A percentile compares a stretch with the other conserved stretches of the same genome.
Conservation (phyloP, 2,113 vertebrate species). For the Peromyscus leucopus region DNA sequence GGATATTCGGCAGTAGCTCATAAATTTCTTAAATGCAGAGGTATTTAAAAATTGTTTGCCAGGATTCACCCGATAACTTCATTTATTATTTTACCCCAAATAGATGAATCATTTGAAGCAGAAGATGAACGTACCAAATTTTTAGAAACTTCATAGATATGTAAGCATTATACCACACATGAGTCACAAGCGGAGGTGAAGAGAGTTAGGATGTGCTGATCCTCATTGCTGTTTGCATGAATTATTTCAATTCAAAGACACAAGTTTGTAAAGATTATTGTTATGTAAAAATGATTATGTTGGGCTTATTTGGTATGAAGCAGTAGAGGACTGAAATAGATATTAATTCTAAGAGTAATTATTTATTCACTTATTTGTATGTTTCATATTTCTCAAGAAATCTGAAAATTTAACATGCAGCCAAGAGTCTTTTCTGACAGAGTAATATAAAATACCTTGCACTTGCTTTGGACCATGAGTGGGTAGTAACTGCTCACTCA, state of each 20-base stretch:
- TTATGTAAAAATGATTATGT: background rate
- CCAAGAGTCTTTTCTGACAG: background rate
- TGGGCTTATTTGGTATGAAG: background rate
- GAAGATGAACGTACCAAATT: background rate
- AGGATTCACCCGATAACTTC: background rate
- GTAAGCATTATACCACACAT: background rate
- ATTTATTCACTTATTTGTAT: background rate
- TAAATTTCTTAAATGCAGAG: background rate
- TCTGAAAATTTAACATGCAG: background rate
- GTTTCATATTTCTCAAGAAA: background rate
- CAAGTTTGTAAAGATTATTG: background rate
- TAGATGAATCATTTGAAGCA: background rate
- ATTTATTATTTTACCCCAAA: background rate
- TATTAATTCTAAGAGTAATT: background rate
- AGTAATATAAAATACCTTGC: background rate
- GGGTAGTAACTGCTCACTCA: background rate
- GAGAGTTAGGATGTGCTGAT: background rate
- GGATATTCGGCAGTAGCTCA: background rate
- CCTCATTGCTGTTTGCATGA: background rate
- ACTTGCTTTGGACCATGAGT: background rate
- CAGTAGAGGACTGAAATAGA: background rate
- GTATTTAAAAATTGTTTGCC: background rate
- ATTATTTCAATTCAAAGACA: background rate
- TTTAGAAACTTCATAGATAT: background rate
- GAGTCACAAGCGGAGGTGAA: background rate